Percentiles rank a stretch among this genome's conserved stretches.
phyloP scores from a whole-genome alignment of 2,797 vertebrate species.

The Uromys caudimaculatus region DNA sequence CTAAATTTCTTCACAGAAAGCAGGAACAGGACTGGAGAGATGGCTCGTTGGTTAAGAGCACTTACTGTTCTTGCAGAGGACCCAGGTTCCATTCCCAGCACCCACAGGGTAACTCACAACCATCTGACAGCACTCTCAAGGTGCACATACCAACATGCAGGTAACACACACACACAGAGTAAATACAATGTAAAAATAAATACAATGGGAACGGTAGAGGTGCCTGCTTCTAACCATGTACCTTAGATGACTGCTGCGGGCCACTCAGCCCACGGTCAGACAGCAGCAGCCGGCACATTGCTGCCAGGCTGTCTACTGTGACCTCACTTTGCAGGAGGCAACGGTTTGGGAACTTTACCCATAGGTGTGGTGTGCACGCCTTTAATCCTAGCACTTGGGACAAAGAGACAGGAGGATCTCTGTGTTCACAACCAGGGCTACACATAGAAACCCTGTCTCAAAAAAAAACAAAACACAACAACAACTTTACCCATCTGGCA shows the following conservation, averaged over 20 bases:
- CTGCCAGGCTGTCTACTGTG: not conserved
- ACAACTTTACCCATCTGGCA: not conserved
- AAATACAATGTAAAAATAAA: not conserved
- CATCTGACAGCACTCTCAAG: too few species aligned
- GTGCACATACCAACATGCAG: not conserved
- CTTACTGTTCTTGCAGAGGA: not conserved
- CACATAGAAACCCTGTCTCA: not conserved
- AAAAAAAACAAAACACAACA: not conserved
- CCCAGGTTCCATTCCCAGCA: not conserved
- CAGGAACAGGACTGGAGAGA: not conserved
- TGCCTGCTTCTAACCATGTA: not conserved
- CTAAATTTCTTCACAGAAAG: constrained; percentile 1
- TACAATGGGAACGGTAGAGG: not conserved
- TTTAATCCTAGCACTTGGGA: not conserved
- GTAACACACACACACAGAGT: not conserved
- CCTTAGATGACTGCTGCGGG: not conserved
- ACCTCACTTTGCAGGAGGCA: not conserved
- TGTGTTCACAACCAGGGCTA: not conserved
- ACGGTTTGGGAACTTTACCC: constrained; percentile 11
- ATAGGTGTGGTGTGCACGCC: not conserved
- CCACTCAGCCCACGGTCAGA: not conserved
- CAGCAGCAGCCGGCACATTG: not conserved
- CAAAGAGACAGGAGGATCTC: too few species aligned
- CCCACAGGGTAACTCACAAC: not conserved
- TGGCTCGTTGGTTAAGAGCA: not conserved